phyloP scores from a whole-genome alignment of 2,888 invertebrate genomes.

The Hydroisotoma schaefferi region DNA sequence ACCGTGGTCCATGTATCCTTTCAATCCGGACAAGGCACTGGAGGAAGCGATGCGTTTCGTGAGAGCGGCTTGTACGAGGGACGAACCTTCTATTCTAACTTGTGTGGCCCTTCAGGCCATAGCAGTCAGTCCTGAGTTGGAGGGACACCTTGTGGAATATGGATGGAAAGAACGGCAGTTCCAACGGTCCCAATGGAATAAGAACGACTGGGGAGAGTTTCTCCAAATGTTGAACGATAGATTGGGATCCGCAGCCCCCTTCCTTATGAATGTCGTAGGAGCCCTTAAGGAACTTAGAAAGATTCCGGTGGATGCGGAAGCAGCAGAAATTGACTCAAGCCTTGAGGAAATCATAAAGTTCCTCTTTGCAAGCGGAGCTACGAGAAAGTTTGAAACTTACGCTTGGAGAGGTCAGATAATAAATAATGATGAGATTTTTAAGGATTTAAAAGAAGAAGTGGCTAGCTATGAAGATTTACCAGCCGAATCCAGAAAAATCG shows the following conservation, averaged over 20 bases:
- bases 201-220: constrained; percentile 3
- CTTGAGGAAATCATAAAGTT: not conserved
- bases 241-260: not conserved
- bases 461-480: not conserved
- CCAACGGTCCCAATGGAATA: too few species aligned
- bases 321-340: not conserved
- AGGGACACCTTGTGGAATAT: not conserved
- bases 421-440: not conserved
- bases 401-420: not conserved
- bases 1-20: not conserved
- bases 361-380: too few species aligned
- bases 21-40: not conserved
- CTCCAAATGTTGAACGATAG: not conserved
- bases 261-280: not conserved
- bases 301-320: not conserved
- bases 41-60: not conserved
- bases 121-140: not conserved
- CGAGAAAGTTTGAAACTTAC: too few species aligned
- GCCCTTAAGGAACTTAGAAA: not conserved
- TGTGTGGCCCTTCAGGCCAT: not conserved
- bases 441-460: not conserved
- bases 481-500: not conserved
- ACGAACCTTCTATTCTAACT: not conserved
- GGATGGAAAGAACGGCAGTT: constrained; percentile 7
- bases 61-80: not conserved